Evolutionary conservation across 2,113 vertebrate species (phyloP), one percentile per base, ranked within the genome.

Genomic region (Colistium nudipinnis): DNA sequence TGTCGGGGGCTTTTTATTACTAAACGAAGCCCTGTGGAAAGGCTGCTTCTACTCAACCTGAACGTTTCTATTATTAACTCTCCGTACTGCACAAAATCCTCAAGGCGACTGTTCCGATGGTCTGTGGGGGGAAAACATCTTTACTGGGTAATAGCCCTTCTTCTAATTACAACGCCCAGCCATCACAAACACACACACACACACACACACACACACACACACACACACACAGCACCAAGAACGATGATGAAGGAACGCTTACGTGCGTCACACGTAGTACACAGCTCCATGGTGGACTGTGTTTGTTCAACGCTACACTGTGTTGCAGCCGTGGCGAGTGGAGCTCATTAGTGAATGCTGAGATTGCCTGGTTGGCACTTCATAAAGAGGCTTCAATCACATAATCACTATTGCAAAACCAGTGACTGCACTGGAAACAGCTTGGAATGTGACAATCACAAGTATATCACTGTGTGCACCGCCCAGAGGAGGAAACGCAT

Each of bases 1-100:
- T 76, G 63, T 59, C 27, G 19, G 74, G 41, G 53, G 56, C 52
- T 61, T 90, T 81, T 87, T 78, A 86, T 88, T 87, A 92, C 92
- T 89, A 89, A 82, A 80, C 38, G 81, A 81, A 83, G 56, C 87
- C 91, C 92, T 90, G 89, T 87, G 92, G 90, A 95, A 94, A 92
- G 64, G 74, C 84, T 61, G 90, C 76, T 67, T 55, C 83, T 94
- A 93, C 92, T 90, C 90, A 93, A 92, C 89, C 90, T 94, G 93
- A 95, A 95, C 90, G 66, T 82, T 91, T 91, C 84, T 86, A 93
- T 93, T 92, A 94, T 95, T 94, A 95, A 95, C 89, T 94, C 92
- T 94, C 92, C 86, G 90, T 80, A 70, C 82, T 87, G 91, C 62
- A n/a, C n/a, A 79, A 78, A 90, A 89, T 93, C 43, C 83, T 92